These are phyloP conservation scores for Myocastor coypus DNA, from an alignment of 2,113 vertebrate species.

Conservation along the genomic window DNA sequence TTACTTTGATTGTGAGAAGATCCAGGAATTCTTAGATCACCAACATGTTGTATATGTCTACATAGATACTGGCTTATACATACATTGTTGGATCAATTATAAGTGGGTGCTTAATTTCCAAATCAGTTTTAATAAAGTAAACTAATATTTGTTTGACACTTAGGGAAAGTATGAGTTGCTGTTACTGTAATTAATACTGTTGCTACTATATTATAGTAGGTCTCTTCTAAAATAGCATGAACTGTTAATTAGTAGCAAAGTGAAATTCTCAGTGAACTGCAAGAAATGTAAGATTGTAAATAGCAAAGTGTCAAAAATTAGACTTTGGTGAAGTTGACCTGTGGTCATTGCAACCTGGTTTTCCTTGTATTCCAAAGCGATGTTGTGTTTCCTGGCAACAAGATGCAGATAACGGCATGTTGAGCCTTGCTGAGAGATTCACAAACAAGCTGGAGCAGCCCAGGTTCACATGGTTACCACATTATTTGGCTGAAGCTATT, in stretches of 20 bases:
- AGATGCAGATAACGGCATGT: slow-evolving; percentile 88
- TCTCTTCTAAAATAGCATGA: slow-evolving; percentile 52
- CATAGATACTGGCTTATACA: neutral
- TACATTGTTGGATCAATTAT: neutral
- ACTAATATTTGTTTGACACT: slow-evolving; percentile 48
- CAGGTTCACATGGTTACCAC: slow-evolving; percentile 89
- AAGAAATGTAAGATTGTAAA: slow-evolving; percentile 32
- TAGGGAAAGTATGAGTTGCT: slow-evolving; percentile 38
- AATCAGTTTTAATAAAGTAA: slow-evolving; percentile 56
- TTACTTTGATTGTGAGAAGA: neutral
- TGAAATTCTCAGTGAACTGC: slow-evolving; percentile 28
- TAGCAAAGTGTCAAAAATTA: slow-evolving; percentile 28
- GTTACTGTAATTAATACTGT: slow-evolving; percentile 28
- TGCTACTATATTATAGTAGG: slow-evolving; percentile 50
- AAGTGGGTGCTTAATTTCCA: slow-evolving; percentile 44
- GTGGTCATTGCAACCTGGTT: slow-evolving; percentile 81
- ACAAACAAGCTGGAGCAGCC: slow-evolving; percentile 87
- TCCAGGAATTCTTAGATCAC: slow-evolving; percentile 50
- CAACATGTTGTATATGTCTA: neutral
- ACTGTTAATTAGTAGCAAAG: slow-evolving; percentile 60
- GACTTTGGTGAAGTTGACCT: slow-evolving; percentile 68
- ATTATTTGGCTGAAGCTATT: slow-evolving; percentile 89
- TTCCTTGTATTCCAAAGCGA: slow-evolving; percentile 79
- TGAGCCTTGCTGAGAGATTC: slow-evolving; percentile 86
- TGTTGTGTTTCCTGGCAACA: slow-evolving; percentile 90